These are phyloP conservation scores for Agelaius phoeniceus DNA, from an alignment of 2,113 vertebrate species.

Conservation along the genomic window DNA sequence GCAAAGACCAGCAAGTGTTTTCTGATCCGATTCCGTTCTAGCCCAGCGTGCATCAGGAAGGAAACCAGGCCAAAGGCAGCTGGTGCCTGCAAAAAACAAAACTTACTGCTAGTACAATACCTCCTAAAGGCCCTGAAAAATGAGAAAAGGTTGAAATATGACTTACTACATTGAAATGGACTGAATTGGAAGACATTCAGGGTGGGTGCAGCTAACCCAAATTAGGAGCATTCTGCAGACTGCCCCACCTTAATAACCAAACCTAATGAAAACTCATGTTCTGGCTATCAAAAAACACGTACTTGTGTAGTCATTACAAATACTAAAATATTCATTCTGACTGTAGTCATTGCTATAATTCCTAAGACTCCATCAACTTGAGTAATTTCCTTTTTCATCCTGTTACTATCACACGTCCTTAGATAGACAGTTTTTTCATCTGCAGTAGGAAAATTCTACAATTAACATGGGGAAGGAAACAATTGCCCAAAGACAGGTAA, in stretches of 20 bases:
- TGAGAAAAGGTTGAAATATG: background rate
- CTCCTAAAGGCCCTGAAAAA: background rate
- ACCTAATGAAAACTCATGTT: background rate
- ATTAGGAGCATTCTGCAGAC: background rate
- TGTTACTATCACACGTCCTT: background rate
- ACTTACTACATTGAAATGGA: background rate
- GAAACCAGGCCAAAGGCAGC: constrained; percentile 97
- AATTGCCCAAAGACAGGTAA: background rate
- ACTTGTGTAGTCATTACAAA: background rate
- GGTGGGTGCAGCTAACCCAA: background rate
- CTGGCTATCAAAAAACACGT: background rate
- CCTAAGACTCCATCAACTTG: background rate
- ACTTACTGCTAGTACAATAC: background rate
- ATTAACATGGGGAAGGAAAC: background rate
- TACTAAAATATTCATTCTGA: background rate
- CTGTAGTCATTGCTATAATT: background rate
- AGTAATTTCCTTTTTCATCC: background rate
- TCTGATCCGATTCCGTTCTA: constrained; percentile 96
- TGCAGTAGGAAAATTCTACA: background rate
- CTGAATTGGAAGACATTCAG: background rate
- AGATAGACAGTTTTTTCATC: background rate
- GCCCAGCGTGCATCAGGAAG: constrained; percentile 97
- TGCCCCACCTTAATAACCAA: background rate
- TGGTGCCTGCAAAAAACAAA: constrained; percentile 82
- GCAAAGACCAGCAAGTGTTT: constrained; percentile 97